Percentiles rank a stretch among this genome's conserved stretches.
Conservation (phyloP, 2,797 vertebrate genomes). For the Hyperoplus lanceolatus region DNA sequence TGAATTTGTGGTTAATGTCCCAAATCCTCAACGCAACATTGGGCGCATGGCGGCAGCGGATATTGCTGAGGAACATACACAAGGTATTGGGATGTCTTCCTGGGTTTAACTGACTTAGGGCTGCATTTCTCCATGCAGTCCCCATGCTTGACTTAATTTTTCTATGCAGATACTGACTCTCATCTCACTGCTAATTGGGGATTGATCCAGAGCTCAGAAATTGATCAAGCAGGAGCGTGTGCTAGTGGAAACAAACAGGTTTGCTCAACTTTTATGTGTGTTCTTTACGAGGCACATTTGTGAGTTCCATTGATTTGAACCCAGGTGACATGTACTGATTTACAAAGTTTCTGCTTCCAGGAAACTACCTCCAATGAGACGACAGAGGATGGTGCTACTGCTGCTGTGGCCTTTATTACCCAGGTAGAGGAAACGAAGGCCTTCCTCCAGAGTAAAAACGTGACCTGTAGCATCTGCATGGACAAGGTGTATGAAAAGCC, state of each 20-base stretch:
- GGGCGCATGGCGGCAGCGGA: conserved; percentile 33
- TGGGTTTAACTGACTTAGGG: neutral
- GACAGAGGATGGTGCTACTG: conserved; percentile 40
- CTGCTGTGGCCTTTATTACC: conserved; percentile 50
- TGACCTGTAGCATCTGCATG: conserved; percentile 94
- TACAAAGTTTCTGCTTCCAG: conserved; percentile 40
- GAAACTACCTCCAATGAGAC: conserved; percentile 37
- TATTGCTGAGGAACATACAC: conserved; percentile 70
- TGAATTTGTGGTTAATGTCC: neutral
- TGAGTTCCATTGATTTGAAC: neutral
- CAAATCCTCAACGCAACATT: conserved; percentile 19
- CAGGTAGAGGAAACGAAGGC: conserved; percentile 38
- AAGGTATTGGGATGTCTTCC: conserved; percentile 54
- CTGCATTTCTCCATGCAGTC: neutral
- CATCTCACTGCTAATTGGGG: conserved; percentile 1
- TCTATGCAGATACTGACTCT: conserved; percentile 33
- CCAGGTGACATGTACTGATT: neutral
- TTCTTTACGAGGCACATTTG: rapidly evolving
- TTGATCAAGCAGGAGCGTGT: conserved; percentile 34
- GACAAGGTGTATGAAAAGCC: conserved; percentile 92
- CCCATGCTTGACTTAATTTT: neutral
- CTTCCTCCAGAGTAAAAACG: conserved; percentile 81
- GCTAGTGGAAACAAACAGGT: conserved; percentile 59
- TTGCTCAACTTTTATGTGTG: neutral
- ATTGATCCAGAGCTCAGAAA: conserved; percentile 24